A percentile compares a stretch with the other conserved stretches of the same genome.
These are phyloP conservation scores for Rhopalosiphum maidis DNA, from an alignment of 1,140 invertebrate genomes.

Conservation along the genomic window DNA sequence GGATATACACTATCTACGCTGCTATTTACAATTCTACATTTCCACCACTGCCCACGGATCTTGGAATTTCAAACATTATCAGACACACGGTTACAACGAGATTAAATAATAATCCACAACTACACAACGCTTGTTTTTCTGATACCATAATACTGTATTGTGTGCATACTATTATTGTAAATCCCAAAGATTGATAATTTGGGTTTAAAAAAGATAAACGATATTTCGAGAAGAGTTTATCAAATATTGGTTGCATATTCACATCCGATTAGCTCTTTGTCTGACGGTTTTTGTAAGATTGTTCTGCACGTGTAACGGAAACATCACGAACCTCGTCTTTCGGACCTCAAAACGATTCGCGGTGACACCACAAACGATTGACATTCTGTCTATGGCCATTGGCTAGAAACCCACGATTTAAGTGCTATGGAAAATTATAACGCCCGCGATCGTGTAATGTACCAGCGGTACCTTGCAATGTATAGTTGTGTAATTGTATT, in stretches of 20 bases:
- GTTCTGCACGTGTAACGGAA: background rate
- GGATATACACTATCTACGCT: too few relatives aligned
- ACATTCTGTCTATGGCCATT: background rate
- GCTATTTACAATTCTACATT: too few relatives aligned
- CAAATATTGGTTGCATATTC: background rate
- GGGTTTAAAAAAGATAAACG: background rate
- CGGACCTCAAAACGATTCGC: background rate
- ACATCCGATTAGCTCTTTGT: background rate
- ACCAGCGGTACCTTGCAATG: background rate
- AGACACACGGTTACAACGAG: too few relatives aligned
- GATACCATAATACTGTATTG: too few relatives aligned
- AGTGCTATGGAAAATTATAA: background rate
- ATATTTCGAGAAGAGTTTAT: background rate
- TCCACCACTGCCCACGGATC: too few relatives aligned
- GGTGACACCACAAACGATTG: background rate
- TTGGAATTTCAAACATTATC: too few relatives aligned
- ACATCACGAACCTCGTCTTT: background rate
- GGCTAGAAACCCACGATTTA: background rate
- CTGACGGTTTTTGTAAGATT: background rate
- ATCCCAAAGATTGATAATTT: background rate
- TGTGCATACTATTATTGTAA: too few relatives aligned
- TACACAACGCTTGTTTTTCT: too few relatives aligned
- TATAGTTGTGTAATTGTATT: background rate
- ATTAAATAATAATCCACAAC: too few relatives aligned
- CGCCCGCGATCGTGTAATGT: background rate